These are phyloP conservation scores for Phoeniculus purpureus DNA, from an alignment of 2,797 vertebrate genomes.

Conservation along the genomic window DNA sequence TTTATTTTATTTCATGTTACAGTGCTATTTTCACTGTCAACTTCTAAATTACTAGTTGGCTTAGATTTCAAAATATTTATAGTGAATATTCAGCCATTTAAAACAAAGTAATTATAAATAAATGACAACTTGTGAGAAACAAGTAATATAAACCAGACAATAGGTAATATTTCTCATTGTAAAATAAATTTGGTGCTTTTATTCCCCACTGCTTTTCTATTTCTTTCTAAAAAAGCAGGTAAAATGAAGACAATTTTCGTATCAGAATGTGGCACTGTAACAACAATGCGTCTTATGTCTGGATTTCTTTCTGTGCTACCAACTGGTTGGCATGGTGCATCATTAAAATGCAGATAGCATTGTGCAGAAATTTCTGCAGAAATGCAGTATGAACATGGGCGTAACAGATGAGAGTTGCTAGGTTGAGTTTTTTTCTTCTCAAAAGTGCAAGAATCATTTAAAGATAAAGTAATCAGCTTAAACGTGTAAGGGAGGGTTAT, in stretches of 20 bases:
- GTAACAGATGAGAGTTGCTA: not conserved
- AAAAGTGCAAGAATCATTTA: not conserved
- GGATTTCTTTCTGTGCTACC: not conserved
- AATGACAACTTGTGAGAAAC: not conserved
- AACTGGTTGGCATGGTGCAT: not conserved
- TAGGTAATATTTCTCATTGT: not conserved
- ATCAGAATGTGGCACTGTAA: not conserved
- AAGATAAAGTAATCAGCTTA: slow-evolving; percentile 45
- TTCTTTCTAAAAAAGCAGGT: not conserved
- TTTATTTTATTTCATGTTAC: not conserved
- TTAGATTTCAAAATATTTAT: not conserved
- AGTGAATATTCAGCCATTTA: not conserved
- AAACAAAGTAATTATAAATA: not conserved
- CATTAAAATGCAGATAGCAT: slow-evolving; percentile 28
- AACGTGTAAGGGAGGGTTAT: slow-evolving; percentile 12
- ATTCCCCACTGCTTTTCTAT: not conserved
- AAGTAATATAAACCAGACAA: not conserved
- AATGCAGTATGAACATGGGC: not conserved
- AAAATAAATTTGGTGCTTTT: not conserved
- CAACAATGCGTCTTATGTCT: not conserved
- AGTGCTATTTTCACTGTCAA: not conserved
- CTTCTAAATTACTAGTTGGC: not conserved
- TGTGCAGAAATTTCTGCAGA: slow-evolving; percentile 12
- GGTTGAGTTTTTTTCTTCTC: not conserved
- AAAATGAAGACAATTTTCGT: not conserved